phyloP scores from a whole-genome alignment of 2,113 vertebrate genomes.

The Eptesicus fuscus region DNA sequence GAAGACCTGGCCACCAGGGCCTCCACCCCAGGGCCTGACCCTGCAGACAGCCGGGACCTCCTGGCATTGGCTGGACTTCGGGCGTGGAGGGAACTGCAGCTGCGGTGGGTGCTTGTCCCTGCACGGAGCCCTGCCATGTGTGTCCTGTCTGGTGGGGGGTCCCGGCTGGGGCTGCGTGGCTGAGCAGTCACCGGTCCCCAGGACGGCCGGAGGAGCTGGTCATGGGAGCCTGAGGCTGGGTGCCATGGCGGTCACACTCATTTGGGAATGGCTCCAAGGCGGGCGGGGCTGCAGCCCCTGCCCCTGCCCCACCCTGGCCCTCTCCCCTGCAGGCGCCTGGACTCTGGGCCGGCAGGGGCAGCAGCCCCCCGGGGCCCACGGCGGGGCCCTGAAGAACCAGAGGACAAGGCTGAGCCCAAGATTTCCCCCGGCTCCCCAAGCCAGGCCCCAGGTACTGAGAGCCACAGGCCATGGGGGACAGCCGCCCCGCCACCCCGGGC shows the following conservation, averaged over 20 bases:
- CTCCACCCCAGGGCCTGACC: background rate
- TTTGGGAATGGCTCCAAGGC: background rate
- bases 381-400: background rate
- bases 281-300: background rate
- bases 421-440: background rate
- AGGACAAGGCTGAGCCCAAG: background rate
- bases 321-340: background rate
- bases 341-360: background rate
- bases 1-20: background rate
- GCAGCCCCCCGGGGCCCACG: background rate
- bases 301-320: too few species aligned
- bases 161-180: background rate
- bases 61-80: background rate
- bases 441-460: constrained; percentile 43
- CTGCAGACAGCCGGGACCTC: background rate
- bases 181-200: background rate
- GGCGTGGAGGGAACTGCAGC: background rate
- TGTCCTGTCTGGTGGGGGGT: background rate
- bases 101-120: background rate
- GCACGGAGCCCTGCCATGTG: background rate
- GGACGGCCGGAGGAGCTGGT: background rate
- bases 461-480: background rate
- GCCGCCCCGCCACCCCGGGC: background rate
- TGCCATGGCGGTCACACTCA: background rate
- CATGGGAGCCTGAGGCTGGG: background rate